A percentile compares a stretch with the other conserved stretches of the same genome.
These are phyloP conservation scores for Bombyx huttoni DNA, from an alignment of 2,888 invertebrate genomes.

Conservation along the genomic window DNA sequence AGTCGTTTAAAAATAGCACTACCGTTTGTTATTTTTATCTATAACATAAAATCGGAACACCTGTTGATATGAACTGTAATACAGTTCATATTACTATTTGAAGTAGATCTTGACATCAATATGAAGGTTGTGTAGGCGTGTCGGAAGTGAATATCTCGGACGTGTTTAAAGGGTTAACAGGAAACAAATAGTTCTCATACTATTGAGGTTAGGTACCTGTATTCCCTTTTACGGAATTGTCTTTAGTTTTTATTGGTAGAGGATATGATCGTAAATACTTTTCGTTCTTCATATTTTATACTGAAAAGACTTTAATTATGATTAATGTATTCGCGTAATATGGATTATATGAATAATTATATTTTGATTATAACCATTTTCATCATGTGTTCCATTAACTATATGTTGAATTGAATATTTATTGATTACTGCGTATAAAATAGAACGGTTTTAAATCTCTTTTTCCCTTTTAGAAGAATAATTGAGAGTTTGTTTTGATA, in stretches of 20 bases:
- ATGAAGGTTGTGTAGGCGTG: conserved; percentile 12
- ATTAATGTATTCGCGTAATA: background rate
- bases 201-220: background rate
- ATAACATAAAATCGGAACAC: too few relatives aligned
- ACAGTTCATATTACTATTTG: background rate
- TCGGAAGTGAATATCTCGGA: conserved; percentile 24
- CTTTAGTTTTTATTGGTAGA: background rate
- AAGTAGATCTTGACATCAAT: conserved; percentile 42
- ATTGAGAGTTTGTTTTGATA: too few relatives aligned
- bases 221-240: background rate
- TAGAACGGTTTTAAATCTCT: too few relatives aligned
- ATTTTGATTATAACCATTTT: too few relatives aligned
- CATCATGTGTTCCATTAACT: too few relatives aligned
- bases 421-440: too few relatives aligned
- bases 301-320: conserved; percentile 23
- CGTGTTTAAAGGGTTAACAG: background rate
- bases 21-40: too few relatives aligned
- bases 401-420: too few relatives aligned
- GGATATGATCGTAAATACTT: background rate
- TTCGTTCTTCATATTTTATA: conserved; percentile 7
- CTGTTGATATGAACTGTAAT: too few relatives aligned
- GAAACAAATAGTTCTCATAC: background rate
- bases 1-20: too few relatives aligned
- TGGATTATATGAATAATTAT: too few relatives aligned
- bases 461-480: too few relatives aligned